These are phyloP conservation scores for Masnerella sp. DNA, from an alignment of 2,888 invertebrate genomes.

Conservation along the genomic window DNA sequence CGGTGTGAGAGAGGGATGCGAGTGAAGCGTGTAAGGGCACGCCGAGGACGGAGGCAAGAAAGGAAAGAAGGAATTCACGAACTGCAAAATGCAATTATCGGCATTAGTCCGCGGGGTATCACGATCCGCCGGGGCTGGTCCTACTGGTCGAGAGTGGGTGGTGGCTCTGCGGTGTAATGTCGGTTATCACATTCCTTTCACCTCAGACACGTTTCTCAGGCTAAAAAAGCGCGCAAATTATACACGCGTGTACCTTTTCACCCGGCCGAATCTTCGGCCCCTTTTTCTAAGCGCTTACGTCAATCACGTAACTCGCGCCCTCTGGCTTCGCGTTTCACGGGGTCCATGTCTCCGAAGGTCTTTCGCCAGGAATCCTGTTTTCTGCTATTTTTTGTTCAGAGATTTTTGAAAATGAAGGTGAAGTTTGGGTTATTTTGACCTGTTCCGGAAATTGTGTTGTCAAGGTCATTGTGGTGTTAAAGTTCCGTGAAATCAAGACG, in stretches of 20 bases:
- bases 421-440: no score
- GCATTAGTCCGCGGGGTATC: conserved; percentile 77
- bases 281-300: background rate
- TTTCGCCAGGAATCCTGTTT: no score
- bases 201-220: conserved; percentile 44
- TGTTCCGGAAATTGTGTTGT: background rate
- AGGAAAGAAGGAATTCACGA: conserved; percentile 74
- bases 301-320: background rate
- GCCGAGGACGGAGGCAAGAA: conserved; percentile 64
- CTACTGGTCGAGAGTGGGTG: conserved; percentile 64
- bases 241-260: conserved; percentile 9
- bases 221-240: conserved; percentile 43
- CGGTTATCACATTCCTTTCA: conserved; percentile 55
- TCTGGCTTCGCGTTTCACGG: conserved; percentile 6
- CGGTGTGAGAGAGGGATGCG: conserved; percentile 51
- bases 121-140: conserved; percentile 72
- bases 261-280: background rate
- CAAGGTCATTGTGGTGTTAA: no score
- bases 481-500: no score
- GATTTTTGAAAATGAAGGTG: no score
- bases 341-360: no score
- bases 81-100: conserved; percentile 77
- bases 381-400: no score
- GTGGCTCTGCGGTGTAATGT: conserved; percentile 66
- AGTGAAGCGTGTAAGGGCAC: conserved; percentile 57